phyloP scores from a whole-genome alignment of 2,113 vertebrate species.

The Pontoporia blainvillei region DNA sequence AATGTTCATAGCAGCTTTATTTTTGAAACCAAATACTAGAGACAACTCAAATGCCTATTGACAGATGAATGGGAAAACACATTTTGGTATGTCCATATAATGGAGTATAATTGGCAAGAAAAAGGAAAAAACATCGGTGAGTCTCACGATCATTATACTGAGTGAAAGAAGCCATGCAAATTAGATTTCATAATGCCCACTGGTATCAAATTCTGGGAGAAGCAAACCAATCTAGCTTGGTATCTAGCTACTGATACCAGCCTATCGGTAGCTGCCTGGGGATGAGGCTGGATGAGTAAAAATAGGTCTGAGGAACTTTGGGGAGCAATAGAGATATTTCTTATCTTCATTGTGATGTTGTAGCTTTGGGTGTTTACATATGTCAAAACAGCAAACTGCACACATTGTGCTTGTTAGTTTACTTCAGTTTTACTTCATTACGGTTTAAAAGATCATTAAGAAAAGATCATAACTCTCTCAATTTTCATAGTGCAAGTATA shows the following conservation, averaged over 20 bases:
- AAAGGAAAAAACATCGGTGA: not conserved
- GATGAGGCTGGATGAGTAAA: not conserved
- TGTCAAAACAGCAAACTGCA: not conserved
- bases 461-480: not conserved
- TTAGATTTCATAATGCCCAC: not conserved
- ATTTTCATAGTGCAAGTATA: not conserved
- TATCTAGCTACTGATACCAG: too few species aligned
- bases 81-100: not conserved
- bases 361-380: not conserved
- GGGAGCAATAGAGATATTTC: not conserved
- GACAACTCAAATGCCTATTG: not conserved
- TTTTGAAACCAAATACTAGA: not conserved
- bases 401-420: not conserved
- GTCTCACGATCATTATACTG: not conserved
- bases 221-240: too few species aligned
- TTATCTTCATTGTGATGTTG: not conserved
- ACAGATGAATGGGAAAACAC: not conserved
- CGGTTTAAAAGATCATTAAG: not conserved
- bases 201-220: not conserved
- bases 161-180: not conserved
- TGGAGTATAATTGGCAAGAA: not conserved
- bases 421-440: not conserved
- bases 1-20: not conserved
- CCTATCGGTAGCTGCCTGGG: not conserved
- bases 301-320: not conserved